These are phyloP conservation scores for Agonopterix subpropinquella DNA, from an alignment of 2,888 invertebrate species.

Conservation along the genomic window DNA sequence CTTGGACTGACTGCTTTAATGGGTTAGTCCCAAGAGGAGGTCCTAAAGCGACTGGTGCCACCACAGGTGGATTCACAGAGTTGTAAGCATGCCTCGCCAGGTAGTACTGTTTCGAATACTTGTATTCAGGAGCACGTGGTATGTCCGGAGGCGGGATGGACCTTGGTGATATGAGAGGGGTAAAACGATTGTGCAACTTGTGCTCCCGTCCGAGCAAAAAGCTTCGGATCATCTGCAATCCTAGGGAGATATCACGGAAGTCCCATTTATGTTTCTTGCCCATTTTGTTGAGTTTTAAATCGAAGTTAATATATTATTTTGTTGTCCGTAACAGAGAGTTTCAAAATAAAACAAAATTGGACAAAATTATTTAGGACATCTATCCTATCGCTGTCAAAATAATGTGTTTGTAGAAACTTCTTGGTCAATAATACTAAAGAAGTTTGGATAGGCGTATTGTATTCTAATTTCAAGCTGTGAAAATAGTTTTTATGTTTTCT, in stretches of 20 bases:
- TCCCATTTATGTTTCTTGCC: not conserved
- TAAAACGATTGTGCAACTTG: slow-evolving; percentile 38
- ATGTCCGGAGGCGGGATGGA: slow-evolving; percentile 47
- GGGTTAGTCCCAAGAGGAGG: slow-evolving; percentile 23
- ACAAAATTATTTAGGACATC: no score
- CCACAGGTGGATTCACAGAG: slow-evolving; percentile 52
- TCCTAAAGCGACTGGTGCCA: slow-evolving; percentile 50
- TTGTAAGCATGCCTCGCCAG: slow-evolving; percentile 30
- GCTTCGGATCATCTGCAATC: slow-evolving; percentile 37
- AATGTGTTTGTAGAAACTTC: no score
- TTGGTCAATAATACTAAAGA: no score
- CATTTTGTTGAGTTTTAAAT: not conserved
- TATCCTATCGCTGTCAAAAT: no score
- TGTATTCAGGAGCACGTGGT: slow-evolving; percentile 44
- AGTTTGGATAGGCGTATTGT: no score
- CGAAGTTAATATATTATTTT: no score
- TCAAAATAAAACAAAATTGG: no score
- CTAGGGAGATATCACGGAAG: slow-evolving; percentile 43
- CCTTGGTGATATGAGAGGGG: slow-evolving; percentile 39
- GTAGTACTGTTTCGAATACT: slow-evolving; percentile 48
- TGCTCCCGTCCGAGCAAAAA: slow-evolving; percentile 50
- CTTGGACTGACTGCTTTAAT: slow-evolving; percentile 18
- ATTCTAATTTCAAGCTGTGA: no score
- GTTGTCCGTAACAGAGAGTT: no score
- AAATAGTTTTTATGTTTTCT: no score